Percentiles rank a stretch among this genome's conserved stretches.
Conservation (phyloP, 1,140 invertebrate genomes). For the Drosophila cardini region DNA sequence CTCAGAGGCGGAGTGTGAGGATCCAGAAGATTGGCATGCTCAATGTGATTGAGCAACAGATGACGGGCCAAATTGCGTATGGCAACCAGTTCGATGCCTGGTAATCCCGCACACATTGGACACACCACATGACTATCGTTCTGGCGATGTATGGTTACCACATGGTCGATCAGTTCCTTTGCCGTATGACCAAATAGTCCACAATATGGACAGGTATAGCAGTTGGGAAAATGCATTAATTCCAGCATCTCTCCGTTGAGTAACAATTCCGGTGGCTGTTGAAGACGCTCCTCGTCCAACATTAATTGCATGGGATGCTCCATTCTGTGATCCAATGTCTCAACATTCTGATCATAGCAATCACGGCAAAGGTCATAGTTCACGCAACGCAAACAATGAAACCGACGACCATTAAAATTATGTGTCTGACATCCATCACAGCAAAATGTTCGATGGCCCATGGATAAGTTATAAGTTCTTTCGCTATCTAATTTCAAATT, state of each 20-base stretch:
- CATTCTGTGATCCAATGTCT: conserved; percentile 48
- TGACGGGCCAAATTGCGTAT: conserved; percentile 61
- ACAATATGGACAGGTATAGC: conserved; percentile 67
- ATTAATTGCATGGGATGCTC: conserved; percentile 70
- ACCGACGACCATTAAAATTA: conserved; percentile 59
- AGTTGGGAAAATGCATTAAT: conserved; percentile 59
- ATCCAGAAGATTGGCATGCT: conserved; percentile 65
- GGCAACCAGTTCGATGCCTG: conserved; percentile 44
- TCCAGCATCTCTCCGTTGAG: conserved; percentile 41
- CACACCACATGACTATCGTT: conserved; percentile 60
- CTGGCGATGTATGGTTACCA: conserved; percentile 45
- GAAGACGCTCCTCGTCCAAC: conserved; percentile 5
- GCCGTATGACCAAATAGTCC: conserved; percentile 49
- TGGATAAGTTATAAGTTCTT: background rate
- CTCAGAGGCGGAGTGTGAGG: conserved; percentile 56
- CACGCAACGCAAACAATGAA: conserved; percentile 60
- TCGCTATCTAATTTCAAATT: too few relatives aligned
- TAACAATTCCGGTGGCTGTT: conserved; percentile 14
- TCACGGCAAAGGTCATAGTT: conserved; percentile 67
- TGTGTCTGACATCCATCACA: conserved; percentile 64
- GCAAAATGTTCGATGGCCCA: conserved; percentile 59
- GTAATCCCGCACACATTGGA: conserved; percentile 60
- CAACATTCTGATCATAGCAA: conserved; percentile 56
- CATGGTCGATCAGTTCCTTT: conserved; percentile 63
- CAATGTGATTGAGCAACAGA: conserved; percentile 61